Conservation (phyloP, 2,888 invertebrate genomes). For the Philonicus albiceps region DNA sequence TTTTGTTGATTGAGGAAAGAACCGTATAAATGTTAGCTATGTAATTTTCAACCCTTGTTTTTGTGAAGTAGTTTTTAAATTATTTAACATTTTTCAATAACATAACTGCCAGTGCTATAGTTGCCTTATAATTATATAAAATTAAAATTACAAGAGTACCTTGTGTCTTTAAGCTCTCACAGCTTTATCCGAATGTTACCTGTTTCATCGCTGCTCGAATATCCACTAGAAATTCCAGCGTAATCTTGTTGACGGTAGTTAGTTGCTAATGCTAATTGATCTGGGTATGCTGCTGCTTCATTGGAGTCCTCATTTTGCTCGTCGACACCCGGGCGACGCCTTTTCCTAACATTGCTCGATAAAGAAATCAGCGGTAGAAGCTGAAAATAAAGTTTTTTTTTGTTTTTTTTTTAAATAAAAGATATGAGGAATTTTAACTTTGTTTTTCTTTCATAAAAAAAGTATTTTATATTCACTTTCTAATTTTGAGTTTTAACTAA, state of each 20-base stretch:
- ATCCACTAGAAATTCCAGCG: constrained; percentile 43
- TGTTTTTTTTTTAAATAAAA: background rate
- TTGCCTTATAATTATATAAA: no score
- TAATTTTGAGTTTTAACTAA: background rate
- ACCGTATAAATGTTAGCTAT: no score
- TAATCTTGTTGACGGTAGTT: constrained; percentile 40
- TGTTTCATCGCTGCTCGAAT: constrained; percentile 50
- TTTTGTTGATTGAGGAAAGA: no score
- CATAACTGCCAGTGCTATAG: no score
- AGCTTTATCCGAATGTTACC: constrained; percentile 41
- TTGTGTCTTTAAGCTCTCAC: background rate
- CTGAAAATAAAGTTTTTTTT: constrained; percentile 44
- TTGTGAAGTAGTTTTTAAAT: no score
- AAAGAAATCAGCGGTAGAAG: constrained; percentile 49
- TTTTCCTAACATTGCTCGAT: constrained; percentile 51
- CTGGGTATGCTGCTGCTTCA: constrained; percentile 51
- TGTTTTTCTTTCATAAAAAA: background rate
- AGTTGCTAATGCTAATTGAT: constrained; percentile 58
- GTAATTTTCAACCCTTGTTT: no score
- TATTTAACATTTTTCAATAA: no score
- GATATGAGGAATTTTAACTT: background rate
- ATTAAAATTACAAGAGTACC: background rate
- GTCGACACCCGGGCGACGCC: constrained; percentile 54
- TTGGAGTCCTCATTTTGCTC: constrained; percentile 52
- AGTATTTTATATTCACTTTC: background rate